These are phyloP conservation scores for Monochamus alternatus DNA, from an alignment of 2,888 invertebrate species.

Conservation along the genomic window DNA sequence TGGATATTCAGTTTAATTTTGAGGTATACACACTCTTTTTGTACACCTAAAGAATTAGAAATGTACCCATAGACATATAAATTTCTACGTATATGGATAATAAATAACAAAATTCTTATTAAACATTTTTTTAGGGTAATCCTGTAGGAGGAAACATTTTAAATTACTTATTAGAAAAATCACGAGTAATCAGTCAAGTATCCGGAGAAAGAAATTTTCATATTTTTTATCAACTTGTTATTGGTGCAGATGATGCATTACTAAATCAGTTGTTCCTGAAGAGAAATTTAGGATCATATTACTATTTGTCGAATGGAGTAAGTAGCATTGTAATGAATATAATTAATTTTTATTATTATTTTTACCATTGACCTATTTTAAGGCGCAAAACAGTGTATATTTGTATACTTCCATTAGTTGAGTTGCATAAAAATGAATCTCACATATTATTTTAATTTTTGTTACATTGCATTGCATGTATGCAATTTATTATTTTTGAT, in stretches of 20 bases:
- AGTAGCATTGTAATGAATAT: slow-evolving; percentile 50
- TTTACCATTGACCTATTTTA: too few species aligned
- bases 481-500: too few species aligned
- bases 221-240: slow-evolving; percentile 90
- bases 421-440: too few species aligned
- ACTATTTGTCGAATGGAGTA: slow-evolving; percentile 86
- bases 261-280: slow-evolving; percentile 80
- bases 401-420: too few species aligned
- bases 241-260: slow-evolving; percentile 80
- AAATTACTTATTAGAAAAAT: slow-evolving; percentile 92
- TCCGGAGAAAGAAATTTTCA: slow-evolving; percentile 92
- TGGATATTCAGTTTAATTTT: slow-evolving; percentile 93
- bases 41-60: too few species aligned
- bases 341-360: too few species aligned
- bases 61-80: too few species aligned
- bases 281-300: slow-evolving; percentile 80
- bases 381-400: too few species aligned
- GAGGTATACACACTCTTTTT: slow-evolving; percentile 72
- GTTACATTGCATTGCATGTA: too few species aligned
- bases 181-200: slow-evolving; percentile 89
- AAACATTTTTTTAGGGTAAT: slow-evolving; percentile 73
- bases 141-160: slow-evolving; percentile 91
- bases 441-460: too few species aligned
- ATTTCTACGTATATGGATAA: too few species aligned
- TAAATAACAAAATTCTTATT: too few species aligned